Percentiles rank a stretch among this genome's conserved stretches.
These are phyloP conservation scores for Sebastes alutus DNA, from an alignment of 2,797 vertebrate genomes.

Conservation along the genomic window DNA sequence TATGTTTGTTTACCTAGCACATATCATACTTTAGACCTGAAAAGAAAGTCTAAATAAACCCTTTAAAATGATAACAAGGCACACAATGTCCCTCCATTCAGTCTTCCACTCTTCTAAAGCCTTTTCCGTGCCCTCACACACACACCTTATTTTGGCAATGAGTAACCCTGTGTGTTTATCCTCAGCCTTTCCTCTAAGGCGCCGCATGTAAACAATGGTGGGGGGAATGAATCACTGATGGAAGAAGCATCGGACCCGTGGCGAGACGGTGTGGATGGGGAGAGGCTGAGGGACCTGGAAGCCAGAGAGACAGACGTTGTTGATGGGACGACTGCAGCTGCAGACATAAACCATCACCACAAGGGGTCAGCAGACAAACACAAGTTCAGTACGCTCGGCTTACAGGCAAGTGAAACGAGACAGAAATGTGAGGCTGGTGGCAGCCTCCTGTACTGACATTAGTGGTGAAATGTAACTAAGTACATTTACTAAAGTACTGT, in stretches of 20 bases:
- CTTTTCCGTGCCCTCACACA: not conserved
- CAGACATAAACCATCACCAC: slow-evolving; percentile 61
- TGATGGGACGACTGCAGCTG: slow-evolving; percentile 38
- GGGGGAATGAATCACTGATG: slow-evolving; percentile 45
- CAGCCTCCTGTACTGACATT: not conserved
- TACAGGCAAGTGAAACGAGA: slow-evolving; percentile 66
- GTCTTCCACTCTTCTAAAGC: not conserved
- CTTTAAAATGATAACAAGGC: not conserved
- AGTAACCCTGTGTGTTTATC: slow-evolving; percentile 33
- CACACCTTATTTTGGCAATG: slow-evolving; percentile 3
- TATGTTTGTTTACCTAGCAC: not conserved
- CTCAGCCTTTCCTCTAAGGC: slow-evolving; percentile 60
- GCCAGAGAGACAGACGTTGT: slow-evolving; percentile 48
- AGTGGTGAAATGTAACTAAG: not conserved
- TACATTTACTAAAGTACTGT: not conserved
- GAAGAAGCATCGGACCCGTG: slow-evolving; percentile 32
- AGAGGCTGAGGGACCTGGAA: slow-evolving; percentile 54
- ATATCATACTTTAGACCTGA: not conserved
- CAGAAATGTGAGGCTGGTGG: not conserved
- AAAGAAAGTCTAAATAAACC: not conserved
- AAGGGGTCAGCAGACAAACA: slow-evolving; percentile 74
- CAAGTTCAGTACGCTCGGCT: slow-evolving; percentile 65
- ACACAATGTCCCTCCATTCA: not conserved
- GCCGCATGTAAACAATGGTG: slow-evolving; percentile 40
- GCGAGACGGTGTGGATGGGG: slow-evolving; percentile 36